Evolutionary conservation across 92 coral and sea anemone species (phyloP).

Genomic region (Virgularia gustaviana): DNA sequence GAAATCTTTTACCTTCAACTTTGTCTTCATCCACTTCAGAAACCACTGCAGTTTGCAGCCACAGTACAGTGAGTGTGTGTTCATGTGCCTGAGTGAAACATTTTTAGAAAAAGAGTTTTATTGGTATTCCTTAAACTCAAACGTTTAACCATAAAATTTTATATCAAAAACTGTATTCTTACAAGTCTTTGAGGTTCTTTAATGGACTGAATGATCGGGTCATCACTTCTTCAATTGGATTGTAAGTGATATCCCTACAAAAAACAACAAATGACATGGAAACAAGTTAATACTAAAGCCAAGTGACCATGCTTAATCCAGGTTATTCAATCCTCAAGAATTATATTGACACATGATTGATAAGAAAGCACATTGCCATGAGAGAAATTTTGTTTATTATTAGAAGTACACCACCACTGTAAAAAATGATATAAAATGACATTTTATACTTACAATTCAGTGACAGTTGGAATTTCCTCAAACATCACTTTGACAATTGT

Average conservation of each 20-base stretch:
- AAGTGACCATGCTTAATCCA: too few relatives aligned
- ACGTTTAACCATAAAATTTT: not conserved
- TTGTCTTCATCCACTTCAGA: slow-evolving; percentile 1
- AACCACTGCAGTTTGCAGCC: slow-evolving; percentile 27
- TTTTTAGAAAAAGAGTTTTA: not conserved
- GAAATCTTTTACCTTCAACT: not conserved
- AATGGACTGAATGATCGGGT: slow-evolving; percentile 10
- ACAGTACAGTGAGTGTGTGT: slow-evolving; percentile 12
- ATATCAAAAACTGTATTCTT: not conserved
- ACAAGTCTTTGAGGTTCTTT: slow-evolving; percentile 2
- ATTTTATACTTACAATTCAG: slow-evolving; percentile 20
- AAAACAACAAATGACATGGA: not conserved
- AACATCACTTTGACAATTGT: slow-evolving; percentile 10
- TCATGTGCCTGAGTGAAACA: slow-evolving; percentile 23
- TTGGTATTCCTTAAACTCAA: not conserved
- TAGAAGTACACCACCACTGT: too few relatives aligned
- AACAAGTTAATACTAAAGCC: not conserved
- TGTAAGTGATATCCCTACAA: slow-evolving; percentile 18
- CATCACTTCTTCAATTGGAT: slow-evolving; percentile 14
- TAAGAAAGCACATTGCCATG: too few relatives aligned
- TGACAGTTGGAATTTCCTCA: slow-evolving; percentile 14
- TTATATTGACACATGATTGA: too few relatives aligned
- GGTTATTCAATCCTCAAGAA: too few relatives aligned
- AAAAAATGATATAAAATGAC: too few relatives aligned
- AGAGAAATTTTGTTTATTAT: too few relatives aligned